Conservation (phyloP, 2,888 invertebrate genomes). For the Chrysodeixis includens region DNA sequence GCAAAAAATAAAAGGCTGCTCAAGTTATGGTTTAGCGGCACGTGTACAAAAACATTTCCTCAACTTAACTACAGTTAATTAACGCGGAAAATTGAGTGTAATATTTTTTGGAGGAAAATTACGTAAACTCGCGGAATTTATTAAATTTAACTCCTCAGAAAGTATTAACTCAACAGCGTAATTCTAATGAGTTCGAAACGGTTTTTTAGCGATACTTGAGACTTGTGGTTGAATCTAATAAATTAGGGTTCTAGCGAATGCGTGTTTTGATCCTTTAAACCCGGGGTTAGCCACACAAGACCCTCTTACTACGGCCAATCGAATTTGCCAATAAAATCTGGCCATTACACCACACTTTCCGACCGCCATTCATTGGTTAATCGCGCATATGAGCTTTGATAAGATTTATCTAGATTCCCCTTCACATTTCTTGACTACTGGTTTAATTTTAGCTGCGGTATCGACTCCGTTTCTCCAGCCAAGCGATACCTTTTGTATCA, state of each 20-base stretch:
- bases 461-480: background rate
- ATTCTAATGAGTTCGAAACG: constrained; percentile 20
- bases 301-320: constrained; percentile 43
- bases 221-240: constrained; percentile 33
- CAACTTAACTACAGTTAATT: constrained; percentile 43
- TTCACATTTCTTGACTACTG: constrained; percentile 4
- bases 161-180: constrained; percentile 16
- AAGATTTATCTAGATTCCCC: constrained; percentile 22
- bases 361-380: constrained; percentile 41
- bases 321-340: constrained; percentile 55
- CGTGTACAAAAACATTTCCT: constrained; percentile 28
- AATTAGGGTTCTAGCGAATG: constrained; percentile 16
- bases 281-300: constrained; percentile 43
- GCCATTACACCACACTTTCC: constrained; percentile 42
- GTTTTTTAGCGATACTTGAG: constrained; percentile 9
- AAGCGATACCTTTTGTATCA: background rate
- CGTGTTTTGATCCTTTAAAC: constrained; percentile 42
- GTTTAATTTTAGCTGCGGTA: background rate
- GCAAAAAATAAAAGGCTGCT: background rate
- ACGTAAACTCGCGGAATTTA: constrained; percentile 27
- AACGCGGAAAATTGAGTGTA: constrained; percentile 32
- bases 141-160: constrained; percentile 24
- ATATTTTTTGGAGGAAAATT: constrained; percentile 37
- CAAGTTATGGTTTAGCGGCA: constrained; percentile 12
- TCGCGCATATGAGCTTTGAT: constrained; percentile 41